Conservation (phyloP, 2,797 vertebrate genomes). For the Chaetodon trifasciatus region DNA sequence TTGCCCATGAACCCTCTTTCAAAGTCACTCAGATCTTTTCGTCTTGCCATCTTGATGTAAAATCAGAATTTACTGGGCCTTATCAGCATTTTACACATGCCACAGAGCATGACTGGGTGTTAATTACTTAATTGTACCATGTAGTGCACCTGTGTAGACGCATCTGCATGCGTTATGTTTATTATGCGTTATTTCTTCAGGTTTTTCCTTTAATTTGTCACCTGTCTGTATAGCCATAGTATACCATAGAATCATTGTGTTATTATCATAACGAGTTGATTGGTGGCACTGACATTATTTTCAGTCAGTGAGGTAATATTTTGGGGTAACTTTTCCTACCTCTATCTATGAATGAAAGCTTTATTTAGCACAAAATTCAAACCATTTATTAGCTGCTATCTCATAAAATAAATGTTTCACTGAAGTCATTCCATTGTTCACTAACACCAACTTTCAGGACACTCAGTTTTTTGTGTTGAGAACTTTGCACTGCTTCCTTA, state of each 20-base stretch:
- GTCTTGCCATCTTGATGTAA: too few relatives aligned
- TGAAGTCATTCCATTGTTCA: conserved; percentile 12
- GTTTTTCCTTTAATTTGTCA: too few relatives aligned
- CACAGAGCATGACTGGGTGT: too few relatives aligned
- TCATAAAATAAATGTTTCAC: conserved; percentile 7
- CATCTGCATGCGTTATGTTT: too few relatives aligned
- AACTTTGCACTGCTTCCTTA: background rate
- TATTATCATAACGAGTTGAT: background rate
- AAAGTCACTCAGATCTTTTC: too few relatives aligned
- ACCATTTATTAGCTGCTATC: background rate
- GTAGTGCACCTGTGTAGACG: too few relatives aligned
- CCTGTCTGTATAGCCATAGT: too few relatives aligned
- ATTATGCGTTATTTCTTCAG: too few relatives aligned
- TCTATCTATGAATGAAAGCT: background rate
- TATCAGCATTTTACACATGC: too few relatives aligned
- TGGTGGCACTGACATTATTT: conserved; percentile 5
- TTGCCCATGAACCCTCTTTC: too few relatives aligned
- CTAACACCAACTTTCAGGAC: conserved; percentile 6
- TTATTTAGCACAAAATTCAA: background rate
- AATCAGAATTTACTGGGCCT: too few relatives aligned
- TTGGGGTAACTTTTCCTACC: background rate
- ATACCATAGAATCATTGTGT: background rate
- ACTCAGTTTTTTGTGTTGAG: conserved; percentile 6
- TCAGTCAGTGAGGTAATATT: conserved; percentile 1
- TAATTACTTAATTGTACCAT: too few relatives aligned